Conservation (phyloP, 2,113 vertebrate species). For the Dromiciops gliroides region DNA sequence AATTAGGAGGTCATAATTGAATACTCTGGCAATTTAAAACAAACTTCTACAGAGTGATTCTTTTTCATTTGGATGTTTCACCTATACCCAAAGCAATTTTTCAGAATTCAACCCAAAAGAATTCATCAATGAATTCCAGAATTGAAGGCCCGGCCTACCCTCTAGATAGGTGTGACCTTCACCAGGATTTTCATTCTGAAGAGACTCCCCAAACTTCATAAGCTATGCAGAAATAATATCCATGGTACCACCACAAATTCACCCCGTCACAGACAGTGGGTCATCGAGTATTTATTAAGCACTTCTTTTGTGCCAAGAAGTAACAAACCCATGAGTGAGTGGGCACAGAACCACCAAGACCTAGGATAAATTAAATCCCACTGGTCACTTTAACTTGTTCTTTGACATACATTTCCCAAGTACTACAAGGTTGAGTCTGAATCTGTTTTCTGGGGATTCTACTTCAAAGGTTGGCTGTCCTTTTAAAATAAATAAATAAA, state of each 20-base stretch:
- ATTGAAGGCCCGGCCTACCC: neutral
- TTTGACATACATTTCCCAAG: conserved; percentile 73
- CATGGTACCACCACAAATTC: neutral
- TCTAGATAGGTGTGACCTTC: neutral
- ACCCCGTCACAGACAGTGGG: neutral
- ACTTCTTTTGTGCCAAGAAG: neutral
- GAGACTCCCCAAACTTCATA: neutral
- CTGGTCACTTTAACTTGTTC: conserved; percentile 71
- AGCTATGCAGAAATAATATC: no score
- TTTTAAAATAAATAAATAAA: conserved; percentile 74
- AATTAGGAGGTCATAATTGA: neutral
- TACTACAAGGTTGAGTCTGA: conserved; percentile 72
- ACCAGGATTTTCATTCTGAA: neutral
- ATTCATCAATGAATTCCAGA: neutral
- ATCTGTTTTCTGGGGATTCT: conserved; percentile 74
- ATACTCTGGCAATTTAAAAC: neutral
- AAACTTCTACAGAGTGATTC: neutral
- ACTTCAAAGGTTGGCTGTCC: conserved; percentile 72
- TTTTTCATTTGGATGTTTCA: neutral
- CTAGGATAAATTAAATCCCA: conserved; percentile 49
- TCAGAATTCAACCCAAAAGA: neutral
- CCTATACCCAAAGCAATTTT: neutral
- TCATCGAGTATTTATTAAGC: neutral
- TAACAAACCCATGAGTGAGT: neutral
- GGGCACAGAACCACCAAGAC: conserved; percentile 10